A percentile compares a stretch with the other conserved stretches of the same genome.
Evolutionary conservation across 2,888 invertebrate genomes (phyloP).

Genomic region (Monoplex corrugatus): DNA sequence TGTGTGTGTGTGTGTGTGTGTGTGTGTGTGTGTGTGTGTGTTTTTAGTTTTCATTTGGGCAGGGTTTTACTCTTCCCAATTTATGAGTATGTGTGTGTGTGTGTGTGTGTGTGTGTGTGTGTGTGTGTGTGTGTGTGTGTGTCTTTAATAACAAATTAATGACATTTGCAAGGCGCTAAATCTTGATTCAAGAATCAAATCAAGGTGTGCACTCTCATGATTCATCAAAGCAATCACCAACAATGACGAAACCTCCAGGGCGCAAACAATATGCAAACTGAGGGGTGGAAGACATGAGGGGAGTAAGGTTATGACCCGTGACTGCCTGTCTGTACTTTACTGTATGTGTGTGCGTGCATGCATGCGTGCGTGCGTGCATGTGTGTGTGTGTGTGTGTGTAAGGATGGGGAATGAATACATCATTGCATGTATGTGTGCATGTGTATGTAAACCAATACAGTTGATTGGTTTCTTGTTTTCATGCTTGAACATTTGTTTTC

Average conservation of each 20-base stretch:
- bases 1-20: background rate
- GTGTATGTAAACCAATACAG: too few relatives aligned
- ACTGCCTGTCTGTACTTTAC: background rate
- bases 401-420: background rate
- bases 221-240: too few relatives aligned
- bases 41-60: too few relatives aligned
- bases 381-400: background rate
- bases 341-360: background rate
- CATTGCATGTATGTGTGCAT: too few relatives aligned
- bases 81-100: background rate
- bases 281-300: background rate
- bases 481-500: too few relatives aligned
- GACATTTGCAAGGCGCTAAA: too few relatives aligned
- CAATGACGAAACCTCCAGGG: too few relatives aligned
- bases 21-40: background rate
- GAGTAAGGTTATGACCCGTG: too few relatives aligned
- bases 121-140: background rate
- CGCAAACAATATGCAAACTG: background rate
- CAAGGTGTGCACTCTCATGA: too few relatives aligned
- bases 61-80: background rate
- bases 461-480: too few relatives aligned
- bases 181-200: too few relatives aligned
- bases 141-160: too few relatives aligned
- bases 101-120: slow-evolving; percentile 17
- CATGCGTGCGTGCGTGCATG: background rate